Percentiles rank a stretch among this genome's conserved stretches.
Evolutionary conservation across 2,888 invertebrate species (phyloP).

Genomic region (Ommatoiulus sabulosus): DNA sequence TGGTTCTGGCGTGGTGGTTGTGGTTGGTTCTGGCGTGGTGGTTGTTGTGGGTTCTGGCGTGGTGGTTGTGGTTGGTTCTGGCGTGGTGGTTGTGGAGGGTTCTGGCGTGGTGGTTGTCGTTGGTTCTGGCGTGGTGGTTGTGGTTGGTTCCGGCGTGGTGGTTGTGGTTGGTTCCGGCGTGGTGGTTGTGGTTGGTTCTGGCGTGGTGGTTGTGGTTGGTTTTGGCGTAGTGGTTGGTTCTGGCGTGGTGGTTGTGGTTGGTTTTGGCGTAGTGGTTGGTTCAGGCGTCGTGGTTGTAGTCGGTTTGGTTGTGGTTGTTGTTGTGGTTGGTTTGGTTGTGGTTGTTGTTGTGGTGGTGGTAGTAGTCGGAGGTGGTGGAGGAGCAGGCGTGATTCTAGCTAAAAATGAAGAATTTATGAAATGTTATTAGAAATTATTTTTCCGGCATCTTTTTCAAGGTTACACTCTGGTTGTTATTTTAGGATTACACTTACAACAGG

Average conservation of each 20-base stretch:
- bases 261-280: background rate
- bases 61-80: background rate
- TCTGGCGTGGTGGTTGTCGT: background rate
- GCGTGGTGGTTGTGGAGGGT: background rate
- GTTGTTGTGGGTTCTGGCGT: background rate
- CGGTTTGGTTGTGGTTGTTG: background rate
- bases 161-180: background rate
- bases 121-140: background rate
- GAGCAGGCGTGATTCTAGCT: background rate
- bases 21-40: background rate
- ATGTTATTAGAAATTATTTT: background rate
- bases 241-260: background rate
- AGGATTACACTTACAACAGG: background rate
- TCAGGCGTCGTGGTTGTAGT: background rate
- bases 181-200: background rate
- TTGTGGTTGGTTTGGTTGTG: background rate
- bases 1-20: too few species aligned
- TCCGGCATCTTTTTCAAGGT: background rate
- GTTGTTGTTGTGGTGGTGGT: background rate
- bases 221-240: background rate
- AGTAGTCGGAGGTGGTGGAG: background rate
- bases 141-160: background rate
- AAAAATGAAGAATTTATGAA: too few species aligned
- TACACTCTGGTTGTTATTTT: background rate
- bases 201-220: background rate